A percentile compares a stretch with the other conserved stretches of the same genome.
Evolutionary conservation across 2,113 vertebrate species (phyloP).

Genomic region (Mesoclemmys tuberculata): DNA sequence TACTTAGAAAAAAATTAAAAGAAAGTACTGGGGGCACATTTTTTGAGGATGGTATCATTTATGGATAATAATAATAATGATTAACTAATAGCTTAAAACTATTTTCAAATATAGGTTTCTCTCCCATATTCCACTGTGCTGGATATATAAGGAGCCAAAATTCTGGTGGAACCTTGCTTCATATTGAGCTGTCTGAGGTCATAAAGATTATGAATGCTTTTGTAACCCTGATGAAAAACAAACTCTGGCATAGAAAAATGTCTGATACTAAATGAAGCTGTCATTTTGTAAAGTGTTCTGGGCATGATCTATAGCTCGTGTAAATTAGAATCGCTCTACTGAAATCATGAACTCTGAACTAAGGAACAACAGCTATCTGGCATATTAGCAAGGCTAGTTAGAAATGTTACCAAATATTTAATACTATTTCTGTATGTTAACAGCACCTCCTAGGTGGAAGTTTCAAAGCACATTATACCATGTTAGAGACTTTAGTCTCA

Average conservation of each 20-base stretch:
- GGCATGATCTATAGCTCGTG: not conserved
- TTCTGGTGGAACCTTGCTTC: not conserved
- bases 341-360: not conserved
- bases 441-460: not conserved
- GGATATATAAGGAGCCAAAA: not conserved
- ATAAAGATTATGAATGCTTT: not conserved
- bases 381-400: not conserved
- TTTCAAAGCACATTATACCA: not conserved
- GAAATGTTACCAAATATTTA: not conserved
- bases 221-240: not conserved
- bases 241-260: not conserved
- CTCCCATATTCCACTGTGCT: not conserved
- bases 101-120: not conserved
- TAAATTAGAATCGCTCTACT: not conserved
- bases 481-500: not conserved
- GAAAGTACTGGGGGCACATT: not conserved
- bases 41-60: not conserved
- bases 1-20: not conserved
- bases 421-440: not conserved
- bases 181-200: not conserved
- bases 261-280: rapidly evolving
- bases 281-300: not conserved
- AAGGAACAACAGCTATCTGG: not conserved
- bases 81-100: not conserved
- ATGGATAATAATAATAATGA: not conserved